phyloP scores from a whole-genome alignment of 2,888 invertebrate species.

The Horisme vitalbata region DNA sequence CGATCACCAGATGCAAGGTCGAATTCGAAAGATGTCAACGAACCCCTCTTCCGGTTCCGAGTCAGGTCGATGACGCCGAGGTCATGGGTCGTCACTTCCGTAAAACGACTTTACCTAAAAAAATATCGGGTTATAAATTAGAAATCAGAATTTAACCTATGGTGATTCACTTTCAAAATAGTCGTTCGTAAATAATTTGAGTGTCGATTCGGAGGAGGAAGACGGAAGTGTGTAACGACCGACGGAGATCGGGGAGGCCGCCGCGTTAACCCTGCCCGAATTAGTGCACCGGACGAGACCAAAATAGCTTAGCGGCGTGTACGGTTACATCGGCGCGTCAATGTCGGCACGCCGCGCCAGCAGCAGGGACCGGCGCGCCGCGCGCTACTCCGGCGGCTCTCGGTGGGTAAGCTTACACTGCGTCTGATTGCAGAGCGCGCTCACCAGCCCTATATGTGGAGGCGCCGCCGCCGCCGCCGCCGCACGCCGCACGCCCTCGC shows the following conservation, averaged over 20 bases:
- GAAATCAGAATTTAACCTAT: conserved; percentile 36
- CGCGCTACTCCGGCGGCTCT: conserved; percentile 58
- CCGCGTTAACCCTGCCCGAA: conserved; percentile 82
- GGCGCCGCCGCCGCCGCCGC: conserved; percentile 52
- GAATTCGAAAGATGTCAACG: conserved; percentile 74
- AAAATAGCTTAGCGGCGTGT: conserved; percentile 80
- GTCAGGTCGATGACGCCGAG: conserved; percentile 78
- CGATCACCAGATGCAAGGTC: conserved; percentile 71
- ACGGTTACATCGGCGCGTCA: conserved; percentile 80
- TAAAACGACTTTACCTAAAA: conserved; percentile 23
- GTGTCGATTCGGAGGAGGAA: conserved; percentile 66
- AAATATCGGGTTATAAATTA: conserved; percentile 23
- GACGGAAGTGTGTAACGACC: conserved; percentile 74
- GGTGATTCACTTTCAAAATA: conserved; percentile 37
- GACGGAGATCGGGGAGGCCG: conserved; percentile 70
- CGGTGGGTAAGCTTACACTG: conserved; percentile 73
- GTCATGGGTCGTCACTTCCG: conserved; percentile 52
- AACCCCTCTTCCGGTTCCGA: conserved; percentile 72
- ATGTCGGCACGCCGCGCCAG: conserved; percentile 60
- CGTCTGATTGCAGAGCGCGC: conserved; percentile 72
- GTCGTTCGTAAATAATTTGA: conserved; percentile 46
- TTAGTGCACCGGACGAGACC: conserved; percentile 80
- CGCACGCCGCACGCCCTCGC: conserved; percentile 60
- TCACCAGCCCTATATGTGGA: conserved; percentile 78
- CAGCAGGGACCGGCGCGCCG: conserved; percentile 42